Evolutionary conservation across 2,888 invertebrate species (phyloP).

Genomic region (Dryococelus australis): DNA sequence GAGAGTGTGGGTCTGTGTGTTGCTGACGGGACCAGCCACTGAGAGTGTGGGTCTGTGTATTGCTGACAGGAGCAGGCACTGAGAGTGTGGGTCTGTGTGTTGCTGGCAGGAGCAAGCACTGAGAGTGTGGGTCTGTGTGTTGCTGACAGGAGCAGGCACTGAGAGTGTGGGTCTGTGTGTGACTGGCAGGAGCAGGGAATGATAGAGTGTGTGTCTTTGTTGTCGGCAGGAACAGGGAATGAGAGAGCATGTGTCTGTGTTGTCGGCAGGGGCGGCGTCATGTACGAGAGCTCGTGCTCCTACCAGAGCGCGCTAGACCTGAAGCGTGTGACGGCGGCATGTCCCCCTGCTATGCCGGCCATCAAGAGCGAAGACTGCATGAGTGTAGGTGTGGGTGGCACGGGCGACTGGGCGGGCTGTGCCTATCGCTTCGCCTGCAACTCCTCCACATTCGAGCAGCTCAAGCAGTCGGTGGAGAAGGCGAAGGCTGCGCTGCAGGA

Average conservation of each 20-base stretch:
- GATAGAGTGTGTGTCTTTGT: too few relatives aligned
- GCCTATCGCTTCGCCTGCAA: conserved; percentile 77
- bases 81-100: too few relatives aligned
- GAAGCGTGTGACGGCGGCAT: conserved; percentile 67
- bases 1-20: too few relatives aligned
- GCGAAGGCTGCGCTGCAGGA: conserved; percentile 87
- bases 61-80: too few relatives aligned
- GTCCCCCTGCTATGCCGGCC: conserved; percentile 58
- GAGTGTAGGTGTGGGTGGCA: conserved; percentile 59
- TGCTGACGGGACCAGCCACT: too few relatives aligned
- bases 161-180: too few relatives aligned
- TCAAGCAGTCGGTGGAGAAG: conserved; percentile 90
- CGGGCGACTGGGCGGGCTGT: conserved; percentile 58
- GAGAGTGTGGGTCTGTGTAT: too few relatives aligned
- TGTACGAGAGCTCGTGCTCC: conserved; percentile 95
- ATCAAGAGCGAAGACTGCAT: conserved; percentile 62
- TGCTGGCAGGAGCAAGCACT: too few relatives aligned
- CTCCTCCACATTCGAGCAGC: conserved; percentile 87
- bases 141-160: too few relatives aligned
- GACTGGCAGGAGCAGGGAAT: too few relatives aligned
- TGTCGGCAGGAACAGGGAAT: too few relatives aligned
- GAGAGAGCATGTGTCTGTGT: not conserved
- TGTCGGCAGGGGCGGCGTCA: conserved; percentile 53
- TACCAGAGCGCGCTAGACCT: conserved; percentile 85
- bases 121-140: too few relatives aligned